phyloP scores from a whole-genome alignment of 2,797 vertebrate genomes.

The Lepilemur septentrionalis region DNA sequence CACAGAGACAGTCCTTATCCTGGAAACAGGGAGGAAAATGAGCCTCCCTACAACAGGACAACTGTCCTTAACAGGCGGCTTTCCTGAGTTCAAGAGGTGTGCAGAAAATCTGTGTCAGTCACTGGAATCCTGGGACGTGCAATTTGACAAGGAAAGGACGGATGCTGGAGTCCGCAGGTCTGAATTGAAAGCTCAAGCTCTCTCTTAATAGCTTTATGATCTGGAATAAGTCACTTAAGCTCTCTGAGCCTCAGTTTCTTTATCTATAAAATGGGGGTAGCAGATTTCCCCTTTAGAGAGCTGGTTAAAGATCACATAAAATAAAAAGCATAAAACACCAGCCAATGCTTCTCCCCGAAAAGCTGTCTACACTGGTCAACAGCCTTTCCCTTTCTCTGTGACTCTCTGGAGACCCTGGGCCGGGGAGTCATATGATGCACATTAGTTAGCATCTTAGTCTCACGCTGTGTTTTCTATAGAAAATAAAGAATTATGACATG shows the following conservation, averaged over 20 bases:
- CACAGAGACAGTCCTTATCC: not conserved
- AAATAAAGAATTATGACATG: not conserved
- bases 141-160: not conserved
- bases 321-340: not conserved
- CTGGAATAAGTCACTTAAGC: not conserved
- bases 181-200: not conserved
- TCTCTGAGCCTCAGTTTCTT: not conserved
- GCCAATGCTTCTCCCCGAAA: not conserved
- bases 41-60: too few species aligned
- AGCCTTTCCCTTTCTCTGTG: not conserved
- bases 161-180: not conserved
- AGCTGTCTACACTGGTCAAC: too few species aligned
- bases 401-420: not conserved
- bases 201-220: not conserved
- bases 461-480: not conserved
- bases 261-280: not conserved
- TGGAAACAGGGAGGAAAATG: not conserved
- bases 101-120: too few species aligned
- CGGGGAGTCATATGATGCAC: fast-evolving
- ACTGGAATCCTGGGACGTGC: not conserved
- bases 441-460: not conserved
- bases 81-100: not conserved
- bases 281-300: not conserved
- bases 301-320: not conserved
- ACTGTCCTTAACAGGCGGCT: not conserved